phyloP scores from a whole-genome alignment of 2,797 vertebrate species.

The Microctenopoma lineatum region DNA sequence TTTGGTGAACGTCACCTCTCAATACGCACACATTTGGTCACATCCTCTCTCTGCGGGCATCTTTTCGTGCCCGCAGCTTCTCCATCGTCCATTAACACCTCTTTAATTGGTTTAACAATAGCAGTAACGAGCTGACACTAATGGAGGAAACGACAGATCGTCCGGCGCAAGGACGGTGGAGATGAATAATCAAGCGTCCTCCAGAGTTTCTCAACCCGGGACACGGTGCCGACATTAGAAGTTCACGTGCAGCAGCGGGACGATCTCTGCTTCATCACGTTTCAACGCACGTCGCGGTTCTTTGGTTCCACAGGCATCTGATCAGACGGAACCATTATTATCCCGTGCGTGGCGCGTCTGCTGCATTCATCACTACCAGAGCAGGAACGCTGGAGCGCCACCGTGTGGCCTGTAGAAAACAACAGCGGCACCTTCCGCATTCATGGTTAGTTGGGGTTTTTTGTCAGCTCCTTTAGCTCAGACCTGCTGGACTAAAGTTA shows the following conservation, averaged over 20 bases:
- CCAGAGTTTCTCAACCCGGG: background rate
- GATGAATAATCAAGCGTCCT: background rate
- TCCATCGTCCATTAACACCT: constrained; percentile 82
- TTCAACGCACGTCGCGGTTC: no score
- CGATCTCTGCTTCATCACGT: background rate
- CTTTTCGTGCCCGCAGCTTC: constrained; percentile 56
- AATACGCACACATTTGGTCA: constrained; percentile 43
- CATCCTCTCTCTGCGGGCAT: constrained; percentile 56
- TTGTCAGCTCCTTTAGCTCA: background rate
- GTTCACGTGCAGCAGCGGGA: background rate
- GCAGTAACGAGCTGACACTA: constrained; percentile 77
- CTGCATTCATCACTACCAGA: background rate
- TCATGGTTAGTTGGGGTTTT: no score
- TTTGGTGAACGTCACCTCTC: background rate
- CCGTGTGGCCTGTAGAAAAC: constrained; percentile 21
- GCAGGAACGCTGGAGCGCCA: constrained; percentile 25
- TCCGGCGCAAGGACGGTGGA: background rate
- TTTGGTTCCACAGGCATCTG: no score
- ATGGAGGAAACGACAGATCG: constrained; percentile 80
- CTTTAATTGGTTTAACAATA: constrained; percentile 82
- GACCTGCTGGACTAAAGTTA: no score
- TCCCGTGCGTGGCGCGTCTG: background rate
- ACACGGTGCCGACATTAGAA: no score
- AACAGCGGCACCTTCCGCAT: background rate
- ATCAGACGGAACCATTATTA: no score